phyloP scores from a whole-genome alignment of 1,140 invertebrate genomes.

The Heliconius nattereri region DNA sequence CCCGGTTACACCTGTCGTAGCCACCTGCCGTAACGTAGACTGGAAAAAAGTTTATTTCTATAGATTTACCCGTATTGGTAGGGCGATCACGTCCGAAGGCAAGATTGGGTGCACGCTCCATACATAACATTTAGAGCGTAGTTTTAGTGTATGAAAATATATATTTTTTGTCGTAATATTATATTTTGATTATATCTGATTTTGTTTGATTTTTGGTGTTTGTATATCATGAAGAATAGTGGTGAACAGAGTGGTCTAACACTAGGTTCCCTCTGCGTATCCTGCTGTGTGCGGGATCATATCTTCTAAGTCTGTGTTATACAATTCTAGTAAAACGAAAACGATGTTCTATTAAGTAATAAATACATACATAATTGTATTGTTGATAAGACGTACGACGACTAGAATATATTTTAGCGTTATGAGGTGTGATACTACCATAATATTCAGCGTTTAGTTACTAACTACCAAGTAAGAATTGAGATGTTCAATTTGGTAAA shows the following conservation, averaged over 20 bases:
- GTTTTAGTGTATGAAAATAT: background rate
- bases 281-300: no score
- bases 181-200: background rate
- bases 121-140: background rate
- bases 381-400: background rate
- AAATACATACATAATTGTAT: background rate
- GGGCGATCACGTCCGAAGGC: background rate
- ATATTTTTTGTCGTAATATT: background rate
- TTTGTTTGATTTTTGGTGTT: background rate
- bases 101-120: conserved; percentile 10
- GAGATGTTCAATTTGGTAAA: no score
- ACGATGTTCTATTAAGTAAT: background rate
- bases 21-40: conserved; percentile 1
- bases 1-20: conserved; percentile 5
- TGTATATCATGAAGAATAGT: no score
- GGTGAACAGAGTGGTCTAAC: no score
- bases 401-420: background rate
- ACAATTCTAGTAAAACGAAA: background rate
- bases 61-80: conserved; percentile 8
- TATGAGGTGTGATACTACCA: background rate
- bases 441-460: background rate
- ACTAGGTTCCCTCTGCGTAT: no score
- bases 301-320: background rate
- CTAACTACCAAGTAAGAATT: no score
- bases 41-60: conserved; percentile 10